These are phyloP conservation scores for Pseudachorutes palmiensis DNA, from an alignment of 1,140 invertebrate genomes.

Conservation along the genomic window DNA sequence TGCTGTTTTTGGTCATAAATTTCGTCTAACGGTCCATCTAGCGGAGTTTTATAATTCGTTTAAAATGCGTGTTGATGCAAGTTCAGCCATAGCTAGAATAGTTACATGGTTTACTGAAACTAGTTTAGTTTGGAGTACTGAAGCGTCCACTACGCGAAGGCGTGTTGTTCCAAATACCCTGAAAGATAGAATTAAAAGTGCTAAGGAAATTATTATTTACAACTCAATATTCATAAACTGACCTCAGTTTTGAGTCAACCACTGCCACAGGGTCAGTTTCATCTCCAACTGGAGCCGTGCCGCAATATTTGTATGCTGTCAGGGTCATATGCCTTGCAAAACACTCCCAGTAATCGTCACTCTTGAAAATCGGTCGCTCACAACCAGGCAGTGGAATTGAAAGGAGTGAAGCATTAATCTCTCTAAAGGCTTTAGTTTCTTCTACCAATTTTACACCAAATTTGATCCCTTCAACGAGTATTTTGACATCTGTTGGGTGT, in stretches of 20 bases:
- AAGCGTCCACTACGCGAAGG: conserved; percentile 3
- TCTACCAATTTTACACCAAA: conserved; percentile 15
- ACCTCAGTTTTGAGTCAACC: background rate
- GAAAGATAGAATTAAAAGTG: background rate
- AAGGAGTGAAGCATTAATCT: conserved; percentile 11
- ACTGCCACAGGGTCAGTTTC: conserved; percentile 2
- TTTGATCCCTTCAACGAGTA: conserved; percentile 14
- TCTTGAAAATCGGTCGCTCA: conserved; percentile 18
- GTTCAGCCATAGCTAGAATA: conserved; percentile 22
- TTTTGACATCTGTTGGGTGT: conserved; percentile 15
- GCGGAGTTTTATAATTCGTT: no score
- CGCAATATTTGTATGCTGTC: background rate
- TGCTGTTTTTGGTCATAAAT: no score
- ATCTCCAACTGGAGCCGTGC: background rate
- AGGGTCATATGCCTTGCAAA: background rate
- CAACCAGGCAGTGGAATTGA: conserved; percentile 18
- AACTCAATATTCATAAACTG: no score
- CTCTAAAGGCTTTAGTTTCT: conserved; percentile 12
- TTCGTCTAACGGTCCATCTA: no score
- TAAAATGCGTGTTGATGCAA: no score
- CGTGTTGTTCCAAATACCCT: background rate
- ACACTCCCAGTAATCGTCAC: conserved; percentile 9
- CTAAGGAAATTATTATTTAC: background rate
- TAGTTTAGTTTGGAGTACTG: conserved; percentile 28
- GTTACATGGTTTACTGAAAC: conserved; percentile 31